Evolutionary conservation across 2,888 invertebrate genomes (phyloP).

Genomic region (Macrosoma leucophasiata): DNA sequence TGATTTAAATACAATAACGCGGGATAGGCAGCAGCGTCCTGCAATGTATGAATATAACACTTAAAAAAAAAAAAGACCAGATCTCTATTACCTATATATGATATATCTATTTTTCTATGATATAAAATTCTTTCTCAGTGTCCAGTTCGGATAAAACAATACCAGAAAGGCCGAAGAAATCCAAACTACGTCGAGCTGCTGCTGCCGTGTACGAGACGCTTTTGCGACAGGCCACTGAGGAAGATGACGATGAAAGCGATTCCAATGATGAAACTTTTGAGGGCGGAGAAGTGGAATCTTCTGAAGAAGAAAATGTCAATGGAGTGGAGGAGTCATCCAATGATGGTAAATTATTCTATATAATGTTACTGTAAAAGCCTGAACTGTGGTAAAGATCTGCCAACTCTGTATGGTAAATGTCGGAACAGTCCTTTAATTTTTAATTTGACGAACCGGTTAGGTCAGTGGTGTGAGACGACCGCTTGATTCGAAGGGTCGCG

Average conservation of each 20-base stretch:
- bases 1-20: too few species aligned
- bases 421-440: too few species aligned
- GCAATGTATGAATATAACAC: too few species aligned
- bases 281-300: constrained; percentile 70
- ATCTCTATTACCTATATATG: too few species aligned
- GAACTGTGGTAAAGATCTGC: too few species aligned
- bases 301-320: constrained; percentile 65
- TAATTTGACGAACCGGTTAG: too few species aligned
- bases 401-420: too few species aligned
- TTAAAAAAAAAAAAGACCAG: too few species aligned
- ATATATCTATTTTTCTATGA: neutral
- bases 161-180: constrained; percentile 55
- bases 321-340: constrained; percentile 64
- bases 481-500: too few species aligned
- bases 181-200: constrained; percentile 57
- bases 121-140: constrained; percentile 50
- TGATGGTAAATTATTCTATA: constrained; percentile 58
- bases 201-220: constrained; percentile 73
- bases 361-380: too few species aligned
- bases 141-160: constrained; percentile 57
- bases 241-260: constrained; percentile 71
- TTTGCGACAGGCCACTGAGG: constrained; percentile 59
- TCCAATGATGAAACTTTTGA: constrained; percentile 81
- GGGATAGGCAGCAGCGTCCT: too few species aligned
- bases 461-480: too few species aligned